Evolutionary conservation across 2,797 vertebrate genomes (phyloP).

Genomic region (Urophycis tenuis): DNA sequence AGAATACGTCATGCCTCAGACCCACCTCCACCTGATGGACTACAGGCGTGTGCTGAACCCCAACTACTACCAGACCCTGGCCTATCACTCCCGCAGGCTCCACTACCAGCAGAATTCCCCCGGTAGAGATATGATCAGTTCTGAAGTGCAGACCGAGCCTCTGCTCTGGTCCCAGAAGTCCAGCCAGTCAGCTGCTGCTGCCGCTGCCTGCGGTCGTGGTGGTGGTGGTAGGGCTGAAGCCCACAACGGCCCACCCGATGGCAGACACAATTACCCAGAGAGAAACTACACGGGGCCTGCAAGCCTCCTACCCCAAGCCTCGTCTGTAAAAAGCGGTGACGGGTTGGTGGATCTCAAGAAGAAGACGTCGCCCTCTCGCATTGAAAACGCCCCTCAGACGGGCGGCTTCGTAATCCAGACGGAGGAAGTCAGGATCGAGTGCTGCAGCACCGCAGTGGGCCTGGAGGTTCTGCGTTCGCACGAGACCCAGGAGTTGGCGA

Average conservation of each 20-base stretch:
- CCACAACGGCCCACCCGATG: neutral
- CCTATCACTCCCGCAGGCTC: constrained; percentile 65
- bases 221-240: fast-evolving
- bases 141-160: constrained; percentile 73
- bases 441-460: constrained; percentile 51
- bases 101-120: constrained; percentile 63
- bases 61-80: constrained; percentile 66
- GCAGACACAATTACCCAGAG: neutral
- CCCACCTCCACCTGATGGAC: constrained; percentile 68
- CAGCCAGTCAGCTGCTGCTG: constrained; percentile 5
- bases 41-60: constrained; percentile 69
- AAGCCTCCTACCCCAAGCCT: neutral
- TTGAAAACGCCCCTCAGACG: constrained; percentile 33
- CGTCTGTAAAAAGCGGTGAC: constrained; percentile 13
- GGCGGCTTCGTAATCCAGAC: constrained; percentile 64
- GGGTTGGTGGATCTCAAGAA: constrained; percentile 20
- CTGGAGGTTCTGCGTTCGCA: constrained; percentile 55
- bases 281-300: neutral
- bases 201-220: neutral
- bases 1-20: constrained; percentile 67
- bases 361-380: neutral
- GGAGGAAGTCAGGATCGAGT: constrained; percentile 68
- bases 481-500: constrained; percentile 53
- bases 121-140: constrained; percentile 58
- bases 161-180: constrained; percentile 18